Evolutionary conservation across 2,888 invertebrate species (phyloP).

Genomic region (Cheilosia urbana): DNA sequence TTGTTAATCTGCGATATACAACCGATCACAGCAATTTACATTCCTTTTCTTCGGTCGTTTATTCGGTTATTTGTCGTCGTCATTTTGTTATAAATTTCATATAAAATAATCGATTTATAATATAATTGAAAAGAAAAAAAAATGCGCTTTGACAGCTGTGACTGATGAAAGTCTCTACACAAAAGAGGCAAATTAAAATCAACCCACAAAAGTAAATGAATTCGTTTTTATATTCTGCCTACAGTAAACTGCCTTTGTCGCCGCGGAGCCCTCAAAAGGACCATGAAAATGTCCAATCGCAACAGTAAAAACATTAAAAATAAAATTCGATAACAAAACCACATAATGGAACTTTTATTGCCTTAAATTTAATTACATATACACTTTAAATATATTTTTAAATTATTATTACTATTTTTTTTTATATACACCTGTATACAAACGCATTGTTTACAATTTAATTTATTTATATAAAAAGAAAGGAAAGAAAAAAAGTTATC

Average conservation of each 20-base stretch:
- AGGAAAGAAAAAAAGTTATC: background rate
- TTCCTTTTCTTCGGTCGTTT: conserved; percentile 36
- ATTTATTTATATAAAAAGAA: conserved; percentile 41
- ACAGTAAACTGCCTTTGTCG: conserved; percentile 35
- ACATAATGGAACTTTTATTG: conserved; percentile 44
- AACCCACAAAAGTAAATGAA: background rate
- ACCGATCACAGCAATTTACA: conserved; percentile 39
- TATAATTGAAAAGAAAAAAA: conserved; percentile 32
- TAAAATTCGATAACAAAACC: conserved; percentile 33
- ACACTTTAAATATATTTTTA: conserved; percentile 29
- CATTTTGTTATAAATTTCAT: conserved; percentile 23
- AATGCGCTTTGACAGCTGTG: conserved; percentile 63
- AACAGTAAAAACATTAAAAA: conserved; percentile 16
- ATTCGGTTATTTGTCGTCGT: conserved; percentile 17
- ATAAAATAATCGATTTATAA: conserved; percentile 14
- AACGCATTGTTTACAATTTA: conserved; percentile 32
- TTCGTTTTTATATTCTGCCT: background rate
- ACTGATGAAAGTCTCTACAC: conserved; percentile 33
- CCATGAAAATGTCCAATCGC: conserved; percentile 20
- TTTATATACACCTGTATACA: conserved; percentile 26
- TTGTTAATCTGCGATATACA: conserved; percentile 19
- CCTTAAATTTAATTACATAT: conserved; percentile 47
- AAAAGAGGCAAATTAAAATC: background rate
- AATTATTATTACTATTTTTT: conserved; percentile 9
- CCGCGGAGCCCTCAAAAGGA: conserved; percentile 9